These are phyloP conservation scores for Adelognathus sp. DNA, from an alignment of 2,888 invertebrate genomes.

Conservation along the genomic window DNA sequence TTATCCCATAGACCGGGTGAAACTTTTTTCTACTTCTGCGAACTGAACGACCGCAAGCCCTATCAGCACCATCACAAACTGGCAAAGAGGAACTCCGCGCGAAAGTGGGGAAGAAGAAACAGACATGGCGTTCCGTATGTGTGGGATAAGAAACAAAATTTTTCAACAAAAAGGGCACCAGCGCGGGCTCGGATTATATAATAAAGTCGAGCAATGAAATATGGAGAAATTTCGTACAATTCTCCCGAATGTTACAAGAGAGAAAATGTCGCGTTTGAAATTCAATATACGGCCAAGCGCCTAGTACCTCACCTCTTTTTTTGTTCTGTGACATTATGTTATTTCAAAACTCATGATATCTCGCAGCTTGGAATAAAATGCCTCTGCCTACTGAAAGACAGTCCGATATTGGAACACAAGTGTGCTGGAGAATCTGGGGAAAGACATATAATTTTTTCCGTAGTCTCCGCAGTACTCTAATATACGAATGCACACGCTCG, in stretches of 20 bases:
- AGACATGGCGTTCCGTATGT: not conserved
- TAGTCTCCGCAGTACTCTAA: not conserved
- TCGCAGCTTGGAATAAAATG: conserved; percentile 28
- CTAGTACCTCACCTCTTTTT: not conserved
- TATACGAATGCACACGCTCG: conserved; percentile 12
- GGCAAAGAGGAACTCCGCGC: not conserved
- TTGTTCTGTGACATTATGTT: conserved; percentile 28
- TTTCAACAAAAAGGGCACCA: not conserved
- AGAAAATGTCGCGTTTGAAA: conserved; percentile 33
- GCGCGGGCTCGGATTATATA: conserved; percentile 8
- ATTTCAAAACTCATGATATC: conserved; percentile 31
- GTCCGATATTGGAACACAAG: conserved; percentile 70
- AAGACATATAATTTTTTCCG: conserved; percentile 19
- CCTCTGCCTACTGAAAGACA: not conserved
- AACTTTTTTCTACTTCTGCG: conserved; percentile 9
- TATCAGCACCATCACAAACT: conserved; percentile 6
- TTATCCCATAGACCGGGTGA: not conserved
- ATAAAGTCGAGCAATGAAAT: not conserved
- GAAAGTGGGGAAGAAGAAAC: not conserved
- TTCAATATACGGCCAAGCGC: conserved; percentile 35
- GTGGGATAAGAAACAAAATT: not conserved
- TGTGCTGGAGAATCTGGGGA: conserved; percentile 64
- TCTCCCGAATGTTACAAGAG: not conserved
- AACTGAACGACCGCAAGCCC: conserved; percentile 20
- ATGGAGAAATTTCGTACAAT: not conserved